Evolutionary conservation across 2,797 vertebrate genomes (phyloP), one percentile per base, ranked within the genome.

Genomic region (Danionella dracula): DNA sequence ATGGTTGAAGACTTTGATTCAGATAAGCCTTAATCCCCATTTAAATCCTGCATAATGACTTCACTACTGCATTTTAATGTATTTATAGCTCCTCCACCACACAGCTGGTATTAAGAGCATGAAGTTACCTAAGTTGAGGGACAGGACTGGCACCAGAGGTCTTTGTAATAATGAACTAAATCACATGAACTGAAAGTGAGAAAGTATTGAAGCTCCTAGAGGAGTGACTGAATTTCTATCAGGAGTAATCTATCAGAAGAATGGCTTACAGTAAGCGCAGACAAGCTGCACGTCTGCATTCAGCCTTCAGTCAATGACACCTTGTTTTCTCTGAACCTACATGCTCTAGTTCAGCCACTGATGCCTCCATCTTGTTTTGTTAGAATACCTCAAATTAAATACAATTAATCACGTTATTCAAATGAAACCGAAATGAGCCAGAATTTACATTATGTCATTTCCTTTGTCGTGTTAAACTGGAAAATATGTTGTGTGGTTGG

Each of bases 121-220:
- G 13, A 65, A 55, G 40, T 65, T 45, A 37, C 61, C 12, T 44
- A 65, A 45, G 29, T 35, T 13, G 21, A 56, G 65, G 50, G 48
- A 46, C 37, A 59, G 13, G 20, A 31, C 21, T 31, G 49, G 56
- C 59, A 56, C 55, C 62, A 68, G 60, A 54, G 58, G 72, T 74
- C 63, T 70, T 68, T 78, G 63, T 75, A 75, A 80, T 77, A 80
- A 71, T 66, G 72, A 73, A 70, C 71, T 34, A 74, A 70, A 68
- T 49, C 65, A 50, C 69, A n/a, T 16, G 27, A 78, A 81, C 79
- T 79, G 58, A 62, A 74, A 76, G 61, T 46, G 54, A 72, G 71
- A 79, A 68, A 82, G 77, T 78, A 78, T 78, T 86, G 76, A 77
- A 84, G 82, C 86, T 86, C 86, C 84, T 45, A 74, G 76, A 73